Percentiles rank a stretch among this genome's conserved stretches.
Evolutionary conservation across 2,113 vertebrate species (phyloP).

Genomic region (Sigmodon hispidus): DNA sequence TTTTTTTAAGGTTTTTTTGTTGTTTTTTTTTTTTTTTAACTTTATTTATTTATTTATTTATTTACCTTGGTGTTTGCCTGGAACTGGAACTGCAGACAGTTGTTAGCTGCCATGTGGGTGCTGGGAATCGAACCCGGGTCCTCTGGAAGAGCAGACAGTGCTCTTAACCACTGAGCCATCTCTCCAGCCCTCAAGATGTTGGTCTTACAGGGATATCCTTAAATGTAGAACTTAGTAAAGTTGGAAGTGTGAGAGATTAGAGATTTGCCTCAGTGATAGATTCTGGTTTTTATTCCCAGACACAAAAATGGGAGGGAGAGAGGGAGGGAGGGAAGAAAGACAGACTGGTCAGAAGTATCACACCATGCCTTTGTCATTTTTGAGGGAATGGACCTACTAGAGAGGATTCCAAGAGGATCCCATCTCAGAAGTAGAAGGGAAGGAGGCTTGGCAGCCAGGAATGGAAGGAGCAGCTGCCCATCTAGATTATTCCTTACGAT

Average conservation of each 20-base stretch:
- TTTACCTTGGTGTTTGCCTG: too few species aligned
- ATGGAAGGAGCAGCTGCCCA: too few species aligned
- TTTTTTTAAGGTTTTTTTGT: too few species aligned
- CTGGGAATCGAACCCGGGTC: too few species aligned
- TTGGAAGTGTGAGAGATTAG: not conserved
- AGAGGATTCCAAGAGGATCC: not conserved
- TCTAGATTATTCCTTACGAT: not conserved
- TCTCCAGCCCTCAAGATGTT: not conserved
- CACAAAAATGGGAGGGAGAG: not conserved
- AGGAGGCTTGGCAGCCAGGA: not conserved
- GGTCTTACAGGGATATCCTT: not conserved
- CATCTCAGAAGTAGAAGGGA: not conserved
- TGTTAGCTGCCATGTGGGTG: too few species aligned
- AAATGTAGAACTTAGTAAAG: not conserved
- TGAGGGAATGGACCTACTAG: not conserved
- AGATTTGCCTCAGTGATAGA: not conserved
- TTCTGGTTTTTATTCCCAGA: not conserved
- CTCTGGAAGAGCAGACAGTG: too few species aligned
- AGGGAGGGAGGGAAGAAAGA: not conserved
- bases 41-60: too few species aligned
- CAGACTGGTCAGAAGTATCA: not conserved
- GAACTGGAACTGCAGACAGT: too few species aligned
- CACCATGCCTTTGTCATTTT: not conserved
- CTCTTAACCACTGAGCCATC: too few species aligned
- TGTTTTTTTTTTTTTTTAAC: too few species aligned